These are phyloP conservation scores for Istiophorus platypterus DNA, from an alignment of 2,113 vertebrate species.

Conservation along the genomic window DNA sequence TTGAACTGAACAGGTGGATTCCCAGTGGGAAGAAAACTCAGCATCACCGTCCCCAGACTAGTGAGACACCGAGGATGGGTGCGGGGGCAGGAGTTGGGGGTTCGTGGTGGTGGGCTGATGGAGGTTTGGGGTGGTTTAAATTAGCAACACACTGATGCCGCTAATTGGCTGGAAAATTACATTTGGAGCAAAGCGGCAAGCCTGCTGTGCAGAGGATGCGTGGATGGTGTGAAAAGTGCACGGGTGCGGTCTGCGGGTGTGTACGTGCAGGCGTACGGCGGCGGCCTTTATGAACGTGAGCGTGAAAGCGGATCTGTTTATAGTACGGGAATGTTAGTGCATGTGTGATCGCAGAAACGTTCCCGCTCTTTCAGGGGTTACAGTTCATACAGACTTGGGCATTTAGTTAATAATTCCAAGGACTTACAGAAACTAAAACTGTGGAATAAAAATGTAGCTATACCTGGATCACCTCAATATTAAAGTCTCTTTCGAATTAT, in stretches of 20 bases:
- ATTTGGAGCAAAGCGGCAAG: slow-evolving; percentile 53
- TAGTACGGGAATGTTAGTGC: neutral
- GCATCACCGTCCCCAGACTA: slow-evolving; percentile 39
- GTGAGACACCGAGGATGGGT: slow-evolving; percentile 13
- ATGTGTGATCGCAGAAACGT: slow-evolving; percentile 8
- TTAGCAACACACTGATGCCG: slow-evolving; percentile 37
- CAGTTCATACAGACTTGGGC: neutral
- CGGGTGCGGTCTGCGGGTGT: slow-evolving; percentile 10
- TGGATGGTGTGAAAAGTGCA: slow-evolving; percentile 40
- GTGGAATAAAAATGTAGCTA: too few species aligned
- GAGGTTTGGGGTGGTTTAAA: neutral
- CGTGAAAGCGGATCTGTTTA: slow-evolving; percentile 23
- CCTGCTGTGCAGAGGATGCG: slow-evolving; percentile 37
- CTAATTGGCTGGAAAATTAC: slow-evolving; percentile 72
- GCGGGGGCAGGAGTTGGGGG: too few species aligned
- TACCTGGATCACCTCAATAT: neutral
- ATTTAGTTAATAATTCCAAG: neutral
- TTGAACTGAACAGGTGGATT: slow-evolving; percentile 57
- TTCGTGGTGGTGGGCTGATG: neutral
- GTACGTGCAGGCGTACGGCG: neutral
- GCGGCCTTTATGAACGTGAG: neutral
- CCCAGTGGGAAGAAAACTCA: slow-evolving; percentile 39
- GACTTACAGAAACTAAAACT: neutral
- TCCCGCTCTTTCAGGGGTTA: neutral
- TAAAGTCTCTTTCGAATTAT: neutral